phyloP scores from a whole-genome alignment of 2,797 vertebrate species.

The Alcedo quadribrachys region DNA sequence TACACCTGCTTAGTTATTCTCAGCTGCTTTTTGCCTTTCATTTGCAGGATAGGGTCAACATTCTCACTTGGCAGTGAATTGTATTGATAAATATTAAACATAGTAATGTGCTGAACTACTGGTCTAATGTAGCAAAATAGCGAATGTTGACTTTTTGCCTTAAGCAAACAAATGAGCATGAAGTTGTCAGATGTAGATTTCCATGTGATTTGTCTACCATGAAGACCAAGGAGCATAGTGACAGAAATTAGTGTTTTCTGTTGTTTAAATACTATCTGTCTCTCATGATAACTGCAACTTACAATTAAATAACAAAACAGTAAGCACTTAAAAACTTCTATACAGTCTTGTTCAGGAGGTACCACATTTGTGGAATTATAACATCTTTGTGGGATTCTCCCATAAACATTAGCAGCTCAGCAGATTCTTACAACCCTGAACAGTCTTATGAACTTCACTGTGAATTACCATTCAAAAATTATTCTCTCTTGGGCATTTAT shows the following conservation, averaged over 20 bases:
- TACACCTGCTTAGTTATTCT: neutral
- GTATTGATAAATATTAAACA: neutral
- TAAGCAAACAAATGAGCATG: neutral
- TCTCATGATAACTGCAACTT: neutral
- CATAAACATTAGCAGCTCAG: neutral
- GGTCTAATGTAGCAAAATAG: neutral
- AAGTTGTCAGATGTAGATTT: neutral
- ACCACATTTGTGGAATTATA: neutral
- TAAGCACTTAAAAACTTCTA: neutral
- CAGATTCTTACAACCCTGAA: neutral
- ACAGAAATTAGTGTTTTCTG: neutral
- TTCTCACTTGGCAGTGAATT: neutral
- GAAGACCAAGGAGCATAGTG: neutral
- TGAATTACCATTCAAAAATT: neutral
- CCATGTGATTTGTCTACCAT: no score
- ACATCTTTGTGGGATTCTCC: neutral
- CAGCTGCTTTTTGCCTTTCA: neutral
- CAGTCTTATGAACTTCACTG: neutral
- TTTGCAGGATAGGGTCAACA: neutral
- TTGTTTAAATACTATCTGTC: neutral
- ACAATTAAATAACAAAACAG: neutral
- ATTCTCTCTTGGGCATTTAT: neutral
- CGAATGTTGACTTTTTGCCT: neutral
- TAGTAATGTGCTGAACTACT: fast-evolving
- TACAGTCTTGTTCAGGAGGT: neutral